Percentiles rank a stretch among this genome's conserved stretches.
These are phyloP conservation scores for Fabriciana adippe DNA, from an alignment of 2,888 invertebrate genomes.

Conservation along the genomic window DNA sequence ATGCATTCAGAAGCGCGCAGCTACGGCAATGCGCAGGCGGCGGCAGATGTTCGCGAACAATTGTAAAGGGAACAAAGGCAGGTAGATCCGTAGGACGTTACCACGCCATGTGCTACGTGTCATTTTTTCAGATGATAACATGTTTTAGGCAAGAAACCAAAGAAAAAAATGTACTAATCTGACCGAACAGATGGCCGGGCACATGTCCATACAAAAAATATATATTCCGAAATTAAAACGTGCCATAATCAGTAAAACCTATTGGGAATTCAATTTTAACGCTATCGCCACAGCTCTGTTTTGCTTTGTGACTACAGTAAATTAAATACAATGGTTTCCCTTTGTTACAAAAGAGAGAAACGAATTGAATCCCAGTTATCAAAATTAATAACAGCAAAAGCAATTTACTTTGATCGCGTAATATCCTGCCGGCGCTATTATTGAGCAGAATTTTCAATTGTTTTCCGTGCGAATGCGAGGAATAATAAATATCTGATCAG, in stretches of 20 bases:
- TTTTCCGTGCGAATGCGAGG: conserved; percentile 54
- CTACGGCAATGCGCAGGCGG: conserved; percentile 60
- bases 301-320: conserved; percentile 65
- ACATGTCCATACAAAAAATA: conserved; percentile 69
- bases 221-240: conserved; percentile 35
- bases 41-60: conserved; percentile 74
- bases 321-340: conserved; percentile 79
- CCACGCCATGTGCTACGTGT: conserved; percentile 77
- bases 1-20: conserved; percentile 48
- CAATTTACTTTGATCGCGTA: conserved; percentile 77
- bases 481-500: conserved; percentile 42
- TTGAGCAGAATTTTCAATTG: conserved; percentile 66
- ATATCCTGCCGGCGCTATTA: conserved; percentile 71
- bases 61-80: conserved; percentile 77
- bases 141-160: conserved; percentile 70
- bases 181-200: conserved; percentile 76
- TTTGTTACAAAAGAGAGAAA: conserved; percentile 82
- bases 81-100: conserved; percentile 66
- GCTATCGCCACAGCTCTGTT: conserved; percentile 55
- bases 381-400: conserved; percentile 79
- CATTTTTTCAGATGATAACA: conserved; percentile 72
- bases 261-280: conserved; percentile 57
- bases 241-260: conserved; percentile 40
- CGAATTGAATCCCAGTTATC: conserved; percentile 80
- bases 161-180: conserved; percentile 69